Base-by-base conservation (phyloP, 2,888 invertebrate species). In the Erynnis tages region DNA sequence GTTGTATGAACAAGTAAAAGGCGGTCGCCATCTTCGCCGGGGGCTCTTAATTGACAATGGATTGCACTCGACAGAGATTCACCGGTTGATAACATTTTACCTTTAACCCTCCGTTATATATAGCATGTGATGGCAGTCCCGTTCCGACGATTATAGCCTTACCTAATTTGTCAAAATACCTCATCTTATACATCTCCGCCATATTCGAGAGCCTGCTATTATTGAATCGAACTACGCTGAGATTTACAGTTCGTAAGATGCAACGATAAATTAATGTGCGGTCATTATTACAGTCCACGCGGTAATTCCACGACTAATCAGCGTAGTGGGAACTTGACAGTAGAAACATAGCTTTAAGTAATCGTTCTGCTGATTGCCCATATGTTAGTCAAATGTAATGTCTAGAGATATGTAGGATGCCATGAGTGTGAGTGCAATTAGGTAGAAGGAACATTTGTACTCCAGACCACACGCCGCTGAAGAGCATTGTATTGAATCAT, bases 31-130 rank as follows among this genome's bases (percentile, higher is more conserved):
- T 77, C 73, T 70, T 61, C 67, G 77, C 81, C 76, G 72, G 69
- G 62, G 79, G 80, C 76, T 79, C 80, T 82, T 85, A 86, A 87
- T 86, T 84, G 84, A 84, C 83, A 85, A 84, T 80, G 71, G 76
- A 77, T 75, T 71, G 71, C 69, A 69, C 71, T 63, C 74, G 71
- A 75, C 76, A 66, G 70, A 69, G 79, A 83, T 81, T 66, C 61
- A 61, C 61, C 58, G 60, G 54, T 55, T 60, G 78, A 82, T 81
- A 80, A 63, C 62, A 64, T 61, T 67, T 76, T 78, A 79, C 77
- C 80, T 82, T 78, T 81, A 75, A 73, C 80, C 79, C 69, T 62
- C 11, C n/a, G 25, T 34, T 41, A 41, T 41, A 30, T 41, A 41
- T 34, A 32, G 34, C 41, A 49, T 50, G 49, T 43, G 34, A 43